Percentiles rank a stretch among this genome's conserved stretches.
These are phyloP conservation scores for Philonicus albiceps DNA, from an alignment of 2,888 invertebrate genomes.

Conservation along the genomic window DNA sequence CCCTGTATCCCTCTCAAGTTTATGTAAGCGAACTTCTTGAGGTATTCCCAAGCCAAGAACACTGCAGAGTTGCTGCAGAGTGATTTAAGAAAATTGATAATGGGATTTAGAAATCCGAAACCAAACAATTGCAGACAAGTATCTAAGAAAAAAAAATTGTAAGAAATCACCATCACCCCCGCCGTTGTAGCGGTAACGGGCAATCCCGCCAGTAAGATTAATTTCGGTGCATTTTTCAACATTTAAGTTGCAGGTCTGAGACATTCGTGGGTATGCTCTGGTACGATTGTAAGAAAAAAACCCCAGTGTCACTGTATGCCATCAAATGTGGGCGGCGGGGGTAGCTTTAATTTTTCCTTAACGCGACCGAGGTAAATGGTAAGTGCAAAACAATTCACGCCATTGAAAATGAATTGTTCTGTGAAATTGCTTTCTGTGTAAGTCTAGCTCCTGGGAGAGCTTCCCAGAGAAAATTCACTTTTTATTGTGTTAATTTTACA, in stretches of 20 bases:
- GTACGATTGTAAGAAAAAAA: background rate
- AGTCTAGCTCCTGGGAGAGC: background rate
- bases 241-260: background rate
- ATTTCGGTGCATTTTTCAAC: background rate
- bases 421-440: background rate
- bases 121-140: constrained; percentile 21
- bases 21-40: constrained; percentile 23
- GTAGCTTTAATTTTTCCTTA: background rate
- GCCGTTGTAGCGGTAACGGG: background rate
- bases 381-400: background rate
- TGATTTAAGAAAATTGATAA: constrained; percentile 42
- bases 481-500: background rate
- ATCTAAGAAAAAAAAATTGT: background rate
- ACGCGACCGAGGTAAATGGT: background rate
- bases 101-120: constrained; percentile 25
- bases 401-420: background rate
- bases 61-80: constrained; percentile 39
- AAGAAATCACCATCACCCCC: background rate
- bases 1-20: background rate
- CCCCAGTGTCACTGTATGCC: background rate
- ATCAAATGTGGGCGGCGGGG: background rate
- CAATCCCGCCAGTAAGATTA: background rate
- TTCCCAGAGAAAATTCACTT: background rate
- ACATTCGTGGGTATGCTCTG: background rate
- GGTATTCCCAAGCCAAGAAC: constrained; percentile 33